Conservation (phyloP, 2,113 vertebrate genomes). For the Carassius gibelio region DNA sequence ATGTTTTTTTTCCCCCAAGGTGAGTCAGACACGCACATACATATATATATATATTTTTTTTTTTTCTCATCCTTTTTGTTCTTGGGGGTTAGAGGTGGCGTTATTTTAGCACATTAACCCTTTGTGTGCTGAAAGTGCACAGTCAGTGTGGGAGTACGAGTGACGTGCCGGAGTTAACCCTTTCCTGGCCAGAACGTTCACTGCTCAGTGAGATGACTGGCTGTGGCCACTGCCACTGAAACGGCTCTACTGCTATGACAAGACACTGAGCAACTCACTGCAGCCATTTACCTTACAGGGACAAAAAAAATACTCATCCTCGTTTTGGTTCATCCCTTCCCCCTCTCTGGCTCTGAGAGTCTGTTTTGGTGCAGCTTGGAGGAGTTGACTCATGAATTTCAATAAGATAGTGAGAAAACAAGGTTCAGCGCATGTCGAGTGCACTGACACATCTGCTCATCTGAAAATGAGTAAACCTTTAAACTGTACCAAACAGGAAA, state of each 20-base stretch:
- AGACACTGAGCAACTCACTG: neutral
- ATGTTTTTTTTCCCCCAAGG: neutral
- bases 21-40: neutral
- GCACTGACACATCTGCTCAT: conserved; percentile 23
- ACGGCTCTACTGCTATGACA: conserved; percentile 59
- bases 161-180: conserved; percentile 59
- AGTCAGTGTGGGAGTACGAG: conserved; percentile 43
- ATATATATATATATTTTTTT: too few species aligned
- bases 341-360: conserved; percentile 2
- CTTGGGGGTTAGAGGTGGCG: neutral
- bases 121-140: conserved; percentile 27
- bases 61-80: neutral
- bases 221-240: conserved; percentile 52
- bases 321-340: conserved; percentile 12
- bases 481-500: conserved; percentile 33
- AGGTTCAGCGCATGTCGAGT: neutral
- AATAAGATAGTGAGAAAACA: conserved; percentile 29
- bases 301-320: conserved; percentile 4
- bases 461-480: conserved; percentile 28
- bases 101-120: conserved; percentile 13
- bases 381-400: conserved; percentile 53
- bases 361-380: conserved; percentile 11
- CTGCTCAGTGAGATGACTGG: conserved; percentile 49
- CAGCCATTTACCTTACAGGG: conserved; percentile 43
- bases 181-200: conserved; percentile 52